These are phyloP conservation scores for Eonycteris spelaea DNA, from an alignment of 2,113 vertebrate genomes.

Conservation along the genomic window DNA sequence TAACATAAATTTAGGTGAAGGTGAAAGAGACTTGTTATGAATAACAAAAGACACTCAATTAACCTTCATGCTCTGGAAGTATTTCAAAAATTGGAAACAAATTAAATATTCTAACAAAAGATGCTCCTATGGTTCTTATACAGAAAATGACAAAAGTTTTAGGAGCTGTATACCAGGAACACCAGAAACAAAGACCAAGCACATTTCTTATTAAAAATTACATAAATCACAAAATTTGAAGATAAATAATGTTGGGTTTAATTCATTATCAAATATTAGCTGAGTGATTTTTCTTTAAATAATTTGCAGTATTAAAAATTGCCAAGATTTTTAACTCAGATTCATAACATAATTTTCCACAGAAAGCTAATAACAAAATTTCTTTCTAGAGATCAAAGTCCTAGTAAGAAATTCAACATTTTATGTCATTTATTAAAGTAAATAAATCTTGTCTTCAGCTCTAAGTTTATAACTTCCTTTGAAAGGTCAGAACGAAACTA, in stretches of 20 bases:
- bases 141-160: background rate
- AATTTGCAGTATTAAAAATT: background rate
- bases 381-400: background rate
- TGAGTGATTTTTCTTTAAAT: background rate
- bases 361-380: background rate
- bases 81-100: background rate
- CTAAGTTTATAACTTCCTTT: background rate
- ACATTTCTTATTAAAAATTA: background rate
- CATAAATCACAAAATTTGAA: background rate
- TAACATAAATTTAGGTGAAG: background rate
- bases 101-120: background rate
- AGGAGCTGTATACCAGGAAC: background rate
- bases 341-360: background rate
- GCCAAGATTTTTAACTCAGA: background rate
- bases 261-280: background rate
- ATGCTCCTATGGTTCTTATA: background rate
- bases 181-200: background rate
- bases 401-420: background rate
- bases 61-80: background rate
- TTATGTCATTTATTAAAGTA: background rate
- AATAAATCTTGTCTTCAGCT: background rate
- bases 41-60: background rate
- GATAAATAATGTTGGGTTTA: background rate
- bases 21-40: background rate
- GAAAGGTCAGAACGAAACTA: background rate